These are phyloP conservation scores for Caenorhabditis plicata DNA, from an alignment of 2,888 invertebrate species.

Conservation along the genomic window DNA sequence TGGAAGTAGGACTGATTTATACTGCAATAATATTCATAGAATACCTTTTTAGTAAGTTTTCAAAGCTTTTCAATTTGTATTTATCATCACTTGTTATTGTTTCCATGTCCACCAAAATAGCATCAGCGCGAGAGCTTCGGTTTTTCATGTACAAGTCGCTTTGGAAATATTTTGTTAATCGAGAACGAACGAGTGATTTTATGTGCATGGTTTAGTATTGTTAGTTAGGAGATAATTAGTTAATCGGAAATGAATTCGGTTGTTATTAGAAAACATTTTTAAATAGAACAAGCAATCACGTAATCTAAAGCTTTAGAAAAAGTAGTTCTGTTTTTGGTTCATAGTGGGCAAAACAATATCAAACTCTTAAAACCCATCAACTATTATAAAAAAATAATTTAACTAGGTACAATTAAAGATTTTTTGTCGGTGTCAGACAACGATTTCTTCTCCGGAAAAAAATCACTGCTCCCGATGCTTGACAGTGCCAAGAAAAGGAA, in stretches of 20 bases:
- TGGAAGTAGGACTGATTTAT: not conserved
- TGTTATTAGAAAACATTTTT: no score
- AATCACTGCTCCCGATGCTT: no score
- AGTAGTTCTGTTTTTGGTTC: no score
- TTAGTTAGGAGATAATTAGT: conserved; percentile 2
- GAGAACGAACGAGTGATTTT: conserved; percentile 12
- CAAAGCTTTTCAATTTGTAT: conserved; percentile 19
- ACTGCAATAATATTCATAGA: not conserved
- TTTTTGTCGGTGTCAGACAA: no score
- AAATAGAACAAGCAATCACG: no score
- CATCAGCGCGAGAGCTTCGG: conserved; percentile 20
- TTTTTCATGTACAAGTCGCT: conserved; percentile 21
- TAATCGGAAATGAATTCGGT: conserved; percentile 1
- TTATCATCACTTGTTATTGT: conserved; percentile 6
- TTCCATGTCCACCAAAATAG: conserved; percentile 25
- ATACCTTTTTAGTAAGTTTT: conserved; percentile 8
- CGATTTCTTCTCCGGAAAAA: no score
- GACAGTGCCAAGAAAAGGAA: no score
- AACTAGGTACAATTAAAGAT: no score
- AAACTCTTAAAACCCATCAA: no score
- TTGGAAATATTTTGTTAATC: conserved; percentile 20
- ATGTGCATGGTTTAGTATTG: conserved; percentile 7
- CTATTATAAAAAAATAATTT: no score
- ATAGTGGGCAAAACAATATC: no score
- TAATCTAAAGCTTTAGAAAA: no score